phyloP scores from a whole-genome alignment of 2,888 invertebrate genomes.

The Eupeodes luniger region DNA sequence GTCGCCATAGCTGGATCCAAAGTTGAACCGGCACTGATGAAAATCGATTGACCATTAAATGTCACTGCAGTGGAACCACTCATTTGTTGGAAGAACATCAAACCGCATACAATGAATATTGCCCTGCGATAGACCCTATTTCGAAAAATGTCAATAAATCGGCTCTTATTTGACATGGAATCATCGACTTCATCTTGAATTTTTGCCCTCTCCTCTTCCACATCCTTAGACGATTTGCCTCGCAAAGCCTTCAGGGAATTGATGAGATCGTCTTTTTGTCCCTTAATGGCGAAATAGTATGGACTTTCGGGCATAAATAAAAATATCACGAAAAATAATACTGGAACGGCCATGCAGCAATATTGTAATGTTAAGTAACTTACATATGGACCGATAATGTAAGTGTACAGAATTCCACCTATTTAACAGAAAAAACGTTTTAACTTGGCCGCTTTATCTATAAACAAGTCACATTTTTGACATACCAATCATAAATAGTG shows the following conservation, averaged over 20 bases:
- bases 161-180: slow-evolving; percentile 83
- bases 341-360: slow-evolving; percentile 87
- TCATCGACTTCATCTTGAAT: slow-evolving; percentile 86
- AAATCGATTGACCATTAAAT: slow-evolving; percentile 91
- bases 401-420: slow-evolving; percentile 89
- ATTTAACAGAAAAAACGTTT: not conserved
- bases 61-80: slow-evolving; percentile 92
- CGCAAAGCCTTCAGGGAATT: slow-evolving; percentile 88
- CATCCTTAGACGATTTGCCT: slow-evolving; percentile 86
- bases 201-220: slow-evolving; percentile 87
- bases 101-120: slow-evolving; percentile 89
- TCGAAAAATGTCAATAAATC: slow-evolving; percentile 86
- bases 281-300: slow-evolving; percentile 87
- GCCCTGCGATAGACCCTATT: slow-evolving; percentile 90
- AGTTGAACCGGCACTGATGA: slow-evolving; percentile 87
- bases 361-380: slow-evolving; percentile 88
- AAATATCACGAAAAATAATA: slow-evolving; percentile 87
- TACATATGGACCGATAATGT: slow-evolving; percentile 89
- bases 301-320: slow-evolving; percentile 93
- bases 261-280: slow-evolving; percentile 86
- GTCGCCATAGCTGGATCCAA: slow-evolving; percentile 88
- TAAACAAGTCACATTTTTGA: slow-evolving; percentile 45
- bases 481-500: slow-evolving; percentile 87
- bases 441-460: too few species aligned
- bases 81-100: slow-evolving; percentile 93